Base-by-base conservation (phyloP, 2,113 vertebrate genomes). In the Lamprotornis superbus region DNA sequence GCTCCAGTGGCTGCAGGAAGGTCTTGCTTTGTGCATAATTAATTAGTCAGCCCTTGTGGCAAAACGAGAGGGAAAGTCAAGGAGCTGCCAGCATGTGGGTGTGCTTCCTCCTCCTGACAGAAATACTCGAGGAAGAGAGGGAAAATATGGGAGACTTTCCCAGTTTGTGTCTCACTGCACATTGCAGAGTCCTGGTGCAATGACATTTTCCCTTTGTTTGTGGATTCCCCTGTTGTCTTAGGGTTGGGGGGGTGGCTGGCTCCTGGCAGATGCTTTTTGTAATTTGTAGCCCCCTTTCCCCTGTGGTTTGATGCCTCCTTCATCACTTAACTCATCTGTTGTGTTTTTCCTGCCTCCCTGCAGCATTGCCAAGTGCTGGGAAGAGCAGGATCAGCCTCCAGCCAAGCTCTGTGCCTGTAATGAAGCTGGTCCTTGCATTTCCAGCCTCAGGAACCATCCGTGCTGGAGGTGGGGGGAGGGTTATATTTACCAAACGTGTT, bases 401-500 rank as follows among this genome's bases (percentile, higher is more conserved):
- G 56, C 49, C 31, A 27, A 73, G 73, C 31, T 15, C 37, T 53
- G 16, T 57, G 55, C 57, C 52, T 4, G 2, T 42, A 9, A 6
- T 9, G 27, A 16, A 71, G 24, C 65, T 49, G 40, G 4, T n/a
- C 46, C 25, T 90, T 67, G 65, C 17, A 6, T 75, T 79, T 85
- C 35, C 31, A 33, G 30, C 20, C 63, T 53, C 3, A 0, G 39
- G 67, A 86, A 4, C 61, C 35, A 6, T 61, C 77, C 5, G 0
- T 35, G 46, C 57, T 2, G 19, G 81, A 91, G 55, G 30, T 63
- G 67, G 49, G 67, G 49, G 35, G 49, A 68, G 23, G 69, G 22
- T 68, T 60, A 0, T 76, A 12, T 60, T 91, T 83, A 39, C 30
- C 6, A 73, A 70, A 25, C 55, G 14, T 7, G 11, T 69, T 85